These are phyloP conservation scores for Antigone vipio DNA, from an alignment of 2,113 vertebrate genomes.

Conservation along the genomic window DNA sequence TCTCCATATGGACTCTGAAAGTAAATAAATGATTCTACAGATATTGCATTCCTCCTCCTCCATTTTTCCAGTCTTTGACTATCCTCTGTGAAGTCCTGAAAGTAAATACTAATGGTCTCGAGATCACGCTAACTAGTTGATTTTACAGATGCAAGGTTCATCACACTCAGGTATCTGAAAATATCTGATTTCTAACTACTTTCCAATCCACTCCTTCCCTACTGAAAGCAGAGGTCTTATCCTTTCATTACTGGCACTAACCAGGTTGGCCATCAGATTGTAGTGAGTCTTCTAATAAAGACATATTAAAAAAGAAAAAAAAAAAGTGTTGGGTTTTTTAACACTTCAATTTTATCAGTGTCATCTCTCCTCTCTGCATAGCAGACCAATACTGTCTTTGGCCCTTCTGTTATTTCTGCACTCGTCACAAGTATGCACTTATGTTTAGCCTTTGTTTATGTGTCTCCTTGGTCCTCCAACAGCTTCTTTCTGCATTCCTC, in stretches of 20 bases:
- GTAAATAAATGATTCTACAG: background rate
- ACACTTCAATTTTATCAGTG: background rate
- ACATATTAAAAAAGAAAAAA: background rate
- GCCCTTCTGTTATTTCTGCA: background rate
- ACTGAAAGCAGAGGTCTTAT: background rate
- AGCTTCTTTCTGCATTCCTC: background rate
- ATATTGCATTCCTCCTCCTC: background rate
- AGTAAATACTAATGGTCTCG: background rate
- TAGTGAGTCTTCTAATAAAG: background rate
- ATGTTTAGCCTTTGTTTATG: background rate
- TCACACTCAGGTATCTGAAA: background rate
- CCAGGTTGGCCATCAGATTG: background rate
- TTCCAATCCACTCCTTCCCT: background rate
- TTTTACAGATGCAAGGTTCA: background rate
- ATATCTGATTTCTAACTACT: background rate
- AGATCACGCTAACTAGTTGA: background rate
- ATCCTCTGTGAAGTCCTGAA: background rate
- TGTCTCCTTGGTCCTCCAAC: background rate
- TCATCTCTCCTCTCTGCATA: background rate
- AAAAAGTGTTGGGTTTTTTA: rapidly evolving
- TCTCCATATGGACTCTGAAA: background rate
- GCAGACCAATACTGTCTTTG: background rate
- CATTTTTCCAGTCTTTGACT: background rate
- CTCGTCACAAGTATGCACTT: background rate
- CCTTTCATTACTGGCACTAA: background rate